Evolutionary conservation across 2,797 vertebrate genomes (phyloP).

Genomic region (Coranthus polyacanthus): DNA sequence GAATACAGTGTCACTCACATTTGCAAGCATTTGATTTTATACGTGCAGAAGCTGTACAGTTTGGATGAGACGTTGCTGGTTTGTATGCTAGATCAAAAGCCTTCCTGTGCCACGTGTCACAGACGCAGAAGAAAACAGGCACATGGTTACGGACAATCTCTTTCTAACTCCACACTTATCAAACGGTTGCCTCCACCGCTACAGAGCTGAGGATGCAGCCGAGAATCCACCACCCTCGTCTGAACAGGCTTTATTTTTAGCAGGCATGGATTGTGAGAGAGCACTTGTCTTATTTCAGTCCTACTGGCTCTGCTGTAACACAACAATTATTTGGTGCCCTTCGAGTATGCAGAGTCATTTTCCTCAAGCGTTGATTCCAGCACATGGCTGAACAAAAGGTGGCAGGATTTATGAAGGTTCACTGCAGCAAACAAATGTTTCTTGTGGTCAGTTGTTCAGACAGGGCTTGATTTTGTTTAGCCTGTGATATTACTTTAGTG

Average conservation of each 20-base stretch:
- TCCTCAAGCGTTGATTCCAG: conserved; percentile 71
- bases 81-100: conserved; percentile 41
- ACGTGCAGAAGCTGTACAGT: conserved; percentile 9
- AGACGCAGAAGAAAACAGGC: conserved; percentile 45
- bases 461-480: conserved; percentile 28
- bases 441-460: conserved; percentile 32
- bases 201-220: conserved; percentile 70
- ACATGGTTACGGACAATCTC: conserved; percentile 52
- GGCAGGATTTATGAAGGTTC: conserved; percentile 68
- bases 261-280: conserved; percentile 80
- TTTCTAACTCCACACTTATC: conserved; percentile 63
- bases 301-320: conserved; percentile 77
- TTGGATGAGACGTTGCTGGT: conserved; percentile 15
- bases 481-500: conserved; percentile 29
- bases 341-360: conserved; percentile 71
- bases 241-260: conserved; percentile 84
- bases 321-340: conserved; percentile 78
- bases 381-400: conserved; percentile 76
- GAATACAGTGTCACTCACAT: conserved; percentile 1
- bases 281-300: conserved; percentile 84
- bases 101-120: conserved; percentile 29
- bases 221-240: conserved; percentile 78
- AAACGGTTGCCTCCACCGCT: conserved; percentile 73
- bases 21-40: conserved; percentile 6
- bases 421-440: conserved; percentile 41